Percentiles rank a stretch among this genome's conserved stretches.
phyloP scores from a whole-genome alignment of 2,888 invertebrate genomes.

The Conops quadrifasciatus region DNA sequence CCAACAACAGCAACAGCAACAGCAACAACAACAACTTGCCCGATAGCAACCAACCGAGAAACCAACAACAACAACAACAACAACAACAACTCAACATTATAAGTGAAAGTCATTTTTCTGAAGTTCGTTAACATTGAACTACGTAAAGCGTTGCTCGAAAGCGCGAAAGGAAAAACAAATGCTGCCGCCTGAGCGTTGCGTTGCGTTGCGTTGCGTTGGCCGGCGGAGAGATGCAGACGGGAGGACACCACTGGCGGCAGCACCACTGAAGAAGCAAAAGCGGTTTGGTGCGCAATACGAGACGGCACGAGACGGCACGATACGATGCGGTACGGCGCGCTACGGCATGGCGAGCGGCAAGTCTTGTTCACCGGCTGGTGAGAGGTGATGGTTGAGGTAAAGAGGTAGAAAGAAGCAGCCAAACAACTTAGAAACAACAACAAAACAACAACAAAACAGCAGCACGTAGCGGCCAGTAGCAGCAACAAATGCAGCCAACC shows the following conservation, averaged over 20 bases:
- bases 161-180: slow-evolving; percentile 36
- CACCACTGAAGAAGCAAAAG: too few species aligned
- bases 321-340: not conserved
- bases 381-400: not conserved
- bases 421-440: too few species aligned
- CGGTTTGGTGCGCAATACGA: too few species aligned
- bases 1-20: too few species aligned
- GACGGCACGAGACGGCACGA: not conserved
- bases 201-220: too few species aligned
- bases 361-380: too few species aligned
- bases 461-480: slow-evolving; percentile 21
- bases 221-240: not conserved
- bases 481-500: slow-evolving; percentile 40
- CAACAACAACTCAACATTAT: slow-evolving; percentile 51
- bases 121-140: slow-evolving; percentile 64
- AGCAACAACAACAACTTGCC: too few species aligned
- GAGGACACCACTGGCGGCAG: too few species aligned
- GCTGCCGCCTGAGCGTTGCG: slow-evolving; percentile 1
- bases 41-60: too few species aligned
- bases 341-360: not conserved
- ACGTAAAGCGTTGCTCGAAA: slow-evolving; percentile 48
- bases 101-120: slow-evolving; percentile 60
- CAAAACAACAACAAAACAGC: not conserved
- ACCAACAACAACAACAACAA: slow-evolving; percentile 20
- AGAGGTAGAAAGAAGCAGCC: not conserved